These are phyloP conservation scores for Himalopsyche kuldschensis DNA, from an alignment of 2,888 invertebrate species.

Conservation along the genomic window DNA sequence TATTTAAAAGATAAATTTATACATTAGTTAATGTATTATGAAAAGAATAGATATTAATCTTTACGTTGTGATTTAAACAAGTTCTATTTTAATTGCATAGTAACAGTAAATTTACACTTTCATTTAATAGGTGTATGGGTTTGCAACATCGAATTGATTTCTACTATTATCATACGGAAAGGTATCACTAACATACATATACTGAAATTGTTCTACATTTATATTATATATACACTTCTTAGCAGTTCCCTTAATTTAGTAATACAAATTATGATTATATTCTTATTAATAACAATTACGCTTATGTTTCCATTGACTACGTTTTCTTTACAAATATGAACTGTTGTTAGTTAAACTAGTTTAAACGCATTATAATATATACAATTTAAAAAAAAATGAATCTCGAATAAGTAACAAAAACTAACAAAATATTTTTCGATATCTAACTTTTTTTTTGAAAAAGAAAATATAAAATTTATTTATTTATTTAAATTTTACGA, in stretches of 20 bases:
- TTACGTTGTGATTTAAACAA: no score
- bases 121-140: neutral
- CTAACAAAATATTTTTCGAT: neutral
- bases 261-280: conserved; percentile 23
- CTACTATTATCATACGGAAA: neutral
- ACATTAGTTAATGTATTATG: no score
- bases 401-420: neutral
- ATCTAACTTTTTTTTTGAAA: no score
- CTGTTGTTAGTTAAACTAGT: neutral
- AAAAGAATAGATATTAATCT: no score
- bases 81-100: no score
- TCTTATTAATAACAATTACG: neutral
- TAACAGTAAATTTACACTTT: no score
- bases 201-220: conserved; percentile 7
- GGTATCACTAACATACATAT: neutral
- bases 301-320: conserved; percentile 17
- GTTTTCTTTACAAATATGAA: conserved; percentile 8
- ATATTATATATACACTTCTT: conserved; percentile 6
- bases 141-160: neutral
- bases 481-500: no score
- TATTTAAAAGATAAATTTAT: no score
- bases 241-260: neutral
- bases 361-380: neutral
- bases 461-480: no score
- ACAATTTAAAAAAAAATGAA: no score